phyloP scores from a whole-genome alignment of 2,888 invertebrate genomes.

The Ophion ventricosus region DNA sequence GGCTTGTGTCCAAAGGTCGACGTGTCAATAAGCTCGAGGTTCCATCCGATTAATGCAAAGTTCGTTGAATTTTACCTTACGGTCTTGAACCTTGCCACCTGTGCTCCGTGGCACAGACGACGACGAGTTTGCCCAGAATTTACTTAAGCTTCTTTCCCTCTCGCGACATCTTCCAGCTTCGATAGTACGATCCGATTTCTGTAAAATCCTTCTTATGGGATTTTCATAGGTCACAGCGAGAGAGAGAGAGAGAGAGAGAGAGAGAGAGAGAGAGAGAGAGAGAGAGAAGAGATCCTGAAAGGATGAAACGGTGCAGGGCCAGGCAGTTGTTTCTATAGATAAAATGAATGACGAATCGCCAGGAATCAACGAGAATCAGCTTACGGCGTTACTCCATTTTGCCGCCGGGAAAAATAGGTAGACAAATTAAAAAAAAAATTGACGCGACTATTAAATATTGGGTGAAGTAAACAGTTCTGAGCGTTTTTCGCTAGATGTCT shows the following conservation, averaged over 20 bases:
- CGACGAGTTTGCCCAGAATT: slow-evolving; percentile 40
- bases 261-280: not conserved
- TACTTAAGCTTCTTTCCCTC: slow-evolving; percentile 31
- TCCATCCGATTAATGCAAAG: slow-evolving; percentile 51
- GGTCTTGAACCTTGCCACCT: slow-evolving; percentile 33
- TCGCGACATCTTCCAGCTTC: not conserved
- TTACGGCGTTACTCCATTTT: too few relatives aligned
- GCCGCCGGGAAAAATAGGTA: too few relatives aligned
- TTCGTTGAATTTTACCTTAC: slow-evolving; percentile 32
- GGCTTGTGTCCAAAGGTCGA: not conserved
- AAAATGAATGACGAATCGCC: not conserved
- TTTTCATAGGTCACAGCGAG: slow-evolving; percentile 36
- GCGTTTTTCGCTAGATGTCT: too few relatives aligned
- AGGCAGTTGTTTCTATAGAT: not conserved
- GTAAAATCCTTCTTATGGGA: slow-evolving; percentile 32
- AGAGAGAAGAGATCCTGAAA: not conserved
- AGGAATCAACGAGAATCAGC: not conserved
- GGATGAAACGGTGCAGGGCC: slow-evolving; percentile 14
- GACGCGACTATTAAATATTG: too few relatives aligned
- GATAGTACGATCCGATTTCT: slow-evolving; percentile 32
- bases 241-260: not conserved
- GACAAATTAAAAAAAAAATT: too few relatives aligned
- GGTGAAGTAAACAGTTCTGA: too few relatives aligned
- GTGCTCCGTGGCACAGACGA: slow-evolving; percentile 14
- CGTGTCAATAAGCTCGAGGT: not conserved